These are phyloP conservation scores for Cyanistes caeruleus DNA, from an alignment of 2,113 vertebrate species.

Conservation along the genomic window DNA sequence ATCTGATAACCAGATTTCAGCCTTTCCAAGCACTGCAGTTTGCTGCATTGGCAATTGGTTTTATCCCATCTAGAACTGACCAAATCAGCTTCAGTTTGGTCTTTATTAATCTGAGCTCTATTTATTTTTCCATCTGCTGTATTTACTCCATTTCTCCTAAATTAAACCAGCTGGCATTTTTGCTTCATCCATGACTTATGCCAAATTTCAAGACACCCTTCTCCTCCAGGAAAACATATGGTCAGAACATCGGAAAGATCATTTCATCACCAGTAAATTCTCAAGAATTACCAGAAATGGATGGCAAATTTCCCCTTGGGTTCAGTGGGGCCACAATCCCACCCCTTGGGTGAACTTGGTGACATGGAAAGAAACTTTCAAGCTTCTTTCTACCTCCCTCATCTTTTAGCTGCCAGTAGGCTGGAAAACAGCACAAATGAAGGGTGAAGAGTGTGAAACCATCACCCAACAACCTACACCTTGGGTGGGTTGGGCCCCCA, in stretches of 20 bases:
- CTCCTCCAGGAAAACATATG: not conserved
- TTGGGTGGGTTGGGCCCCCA: accelerated
- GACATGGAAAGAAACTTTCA: not conserved
- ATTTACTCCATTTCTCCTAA: not conserved
- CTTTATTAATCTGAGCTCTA: not conserved
- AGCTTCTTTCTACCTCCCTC: not conserved
- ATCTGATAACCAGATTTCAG: constrained; percentile 26
- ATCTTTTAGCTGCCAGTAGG: not conserved
- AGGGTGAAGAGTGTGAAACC: not conserved
- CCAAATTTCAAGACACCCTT: not conserved
- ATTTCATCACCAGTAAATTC: not conserved
- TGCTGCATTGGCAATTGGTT: not conserved
- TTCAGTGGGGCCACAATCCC: not conserved
- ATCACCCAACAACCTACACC: not conserved
- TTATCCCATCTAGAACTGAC: not conserved
- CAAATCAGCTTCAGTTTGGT: not conserved
- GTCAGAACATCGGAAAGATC: not conserved
- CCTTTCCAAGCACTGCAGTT: not conserved
- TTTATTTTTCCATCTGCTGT: not conserved
- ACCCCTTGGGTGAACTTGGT: not conserved
- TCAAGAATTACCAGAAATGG: not conserved
- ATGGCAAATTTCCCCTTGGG: not conserved
- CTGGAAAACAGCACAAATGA: not conserved
- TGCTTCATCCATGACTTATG: not conserved
- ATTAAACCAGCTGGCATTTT: not conserved